Percentiles rank a stretch among this genome's conserved stretches.
Evolutionary conservation across 2,888 invertebrate species (phyloP).

Genomic region (Eurytoma adleriae): DNA sequence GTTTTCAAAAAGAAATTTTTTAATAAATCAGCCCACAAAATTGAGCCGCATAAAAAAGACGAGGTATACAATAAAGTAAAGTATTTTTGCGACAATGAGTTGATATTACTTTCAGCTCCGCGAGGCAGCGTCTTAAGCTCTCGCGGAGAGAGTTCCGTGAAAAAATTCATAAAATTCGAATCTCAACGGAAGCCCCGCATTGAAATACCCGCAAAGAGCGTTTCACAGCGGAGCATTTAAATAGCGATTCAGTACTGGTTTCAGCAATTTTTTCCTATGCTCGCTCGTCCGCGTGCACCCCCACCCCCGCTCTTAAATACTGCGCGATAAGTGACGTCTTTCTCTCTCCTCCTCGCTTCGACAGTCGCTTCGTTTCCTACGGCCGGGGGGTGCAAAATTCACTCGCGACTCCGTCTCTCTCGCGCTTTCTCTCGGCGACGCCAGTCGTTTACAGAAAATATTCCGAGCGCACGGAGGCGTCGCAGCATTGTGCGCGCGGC

Average conservation of each 20-base stretch:
- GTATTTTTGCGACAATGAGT: no score
- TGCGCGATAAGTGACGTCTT: conserved; percentile 14
- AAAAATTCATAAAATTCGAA: no score
- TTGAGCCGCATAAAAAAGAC: no score
- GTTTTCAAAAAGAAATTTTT: no score
- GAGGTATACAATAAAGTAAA: no score
- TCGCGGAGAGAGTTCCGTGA: no score
- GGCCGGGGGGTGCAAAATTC: conserved; percentile 26
- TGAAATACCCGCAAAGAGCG: conserved; percentile 3
- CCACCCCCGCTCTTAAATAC: conserved; percentile 16
- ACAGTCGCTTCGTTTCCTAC: conserved; percentile 47
- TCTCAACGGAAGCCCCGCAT: background rate
- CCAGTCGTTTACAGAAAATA: conserved; percentile 43
- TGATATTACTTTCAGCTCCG: no score
- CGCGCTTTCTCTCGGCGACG: background rate
- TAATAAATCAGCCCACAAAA: no score
- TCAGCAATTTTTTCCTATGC: background rate
- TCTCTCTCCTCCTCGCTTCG: conserved; percentile 16
- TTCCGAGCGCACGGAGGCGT: conserved; percentile 32
- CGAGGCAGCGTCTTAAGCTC: no score
- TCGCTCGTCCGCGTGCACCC: background rate
- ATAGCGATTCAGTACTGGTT: background rate
- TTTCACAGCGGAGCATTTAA: conserved; percentile 25
- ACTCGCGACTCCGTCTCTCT: background rate
- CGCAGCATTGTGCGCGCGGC: conserved; percentile 16